Evolutionary conservation across 2,888 invertebrate species (phyloP).

Genomic region (Cenopis cana): DNA sequence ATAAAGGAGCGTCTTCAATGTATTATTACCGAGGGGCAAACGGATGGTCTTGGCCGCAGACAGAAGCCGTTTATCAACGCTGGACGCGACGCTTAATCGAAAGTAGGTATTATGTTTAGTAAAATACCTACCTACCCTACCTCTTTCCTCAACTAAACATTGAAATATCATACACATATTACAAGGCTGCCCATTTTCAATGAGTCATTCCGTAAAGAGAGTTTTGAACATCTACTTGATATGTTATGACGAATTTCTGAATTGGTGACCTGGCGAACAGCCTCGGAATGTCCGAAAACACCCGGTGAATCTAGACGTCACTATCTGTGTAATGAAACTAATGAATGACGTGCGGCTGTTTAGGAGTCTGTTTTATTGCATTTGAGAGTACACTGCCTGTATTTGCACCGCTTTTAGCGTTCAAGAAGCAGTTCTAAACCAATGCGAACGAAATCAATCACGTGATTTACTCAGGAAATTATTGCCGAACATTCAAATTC

Average conservation of each 20-base stretch:
- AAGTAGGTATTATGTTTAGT: conserved; percentile 16
- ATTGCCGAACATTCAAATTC: too few species aligned
- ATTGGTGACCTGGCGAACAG: conserved; percentile 19
- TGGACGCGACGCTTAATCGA: conserved; percentile 10
- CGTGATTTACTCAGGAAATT: too few species aligned
- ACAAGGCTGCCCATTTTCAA: background rate
- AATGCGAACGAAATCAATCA: background rate
- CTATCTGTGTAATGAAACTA: conserved; percentile 28
- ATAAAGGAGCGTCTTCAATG: conserved; percentile 47
- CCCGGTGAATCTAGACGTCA: conserved; percentile 31
- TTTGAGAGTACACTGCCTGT: conserved; percentile 4
- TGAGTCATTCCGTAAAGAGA: background rate
- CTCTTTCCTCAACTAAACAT: background rate
- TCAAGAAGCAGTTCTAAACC: background rate
- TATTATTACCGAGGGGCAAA: conserved; percentile 31
- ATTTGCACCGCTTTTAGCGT: conserved; percentile 11
- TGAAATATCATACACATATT: background rate
- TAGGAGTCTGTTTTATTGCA: conserved; percentile 32
- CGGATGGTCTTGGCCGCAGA: conserved; percentile 27
- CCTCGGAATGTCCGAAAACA: conserved; percentile 35
- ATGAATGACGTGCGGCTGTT: conserved; percentile 33
- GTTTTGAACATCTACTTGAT: background rate
- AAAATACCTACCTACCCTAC: background rate
- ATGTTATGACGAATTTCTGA: conserved; percentile 7
- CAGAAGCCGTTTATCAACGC: conserved; percentile 32